phyloP scores from a whole-genome alignment of 2,797 vertebrate species.

The Amniataba percoides region DNA sequence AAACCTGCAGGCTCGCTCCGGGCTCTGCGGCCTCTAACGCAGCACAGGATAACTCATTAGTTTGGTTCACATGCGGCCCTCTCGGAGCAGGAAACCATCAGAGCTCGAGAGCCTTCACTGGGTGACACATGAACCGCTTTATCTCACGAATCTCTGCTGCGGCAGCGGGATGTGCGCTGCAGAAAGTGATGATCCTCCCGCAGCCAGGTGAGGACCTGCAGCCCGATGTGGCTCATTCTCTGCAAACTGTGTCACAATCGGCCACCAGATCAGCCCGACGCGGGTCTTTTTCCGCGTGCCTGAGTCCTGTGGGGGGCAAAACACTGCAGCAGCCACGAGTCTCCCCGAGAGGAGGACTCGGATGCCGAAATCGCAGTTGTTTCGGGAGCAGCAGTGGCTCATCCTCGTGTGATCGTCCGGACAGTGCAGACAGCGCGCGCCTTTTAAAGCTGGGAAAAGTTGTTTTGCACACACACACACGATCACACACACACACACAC shows the following conservation, averaged over 20 bases:
- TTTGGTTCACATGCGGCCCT: constrained; percentile 30
- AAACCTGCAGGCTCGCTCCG: constrained; percentile 65
- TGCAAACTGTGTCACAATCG: constrained; percentile 28
- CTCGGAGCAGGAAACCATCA: too few species aligned
- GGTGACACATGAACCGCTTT: constrained; percentile 70
- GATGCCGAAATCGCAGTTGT: not conserved
- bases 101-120: too few species aligned
- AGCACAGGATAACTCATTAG: constrained; percentile 52
- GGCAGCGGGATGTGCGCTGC: constrained; percentile 36
- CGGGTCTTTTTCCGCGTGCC: constrained; percentile 62
- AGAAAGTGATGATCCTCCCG: constrained; percentile 47
- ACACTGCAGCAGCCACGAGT: constrained; percentile 69
- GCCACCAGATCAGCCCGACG: constrained; percentile 20
- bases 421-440: too few species aligned
- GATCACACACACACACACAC: too few species aligned
- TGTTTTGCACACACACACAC: too few species aligned
- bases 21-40: constrained; percentile 45
- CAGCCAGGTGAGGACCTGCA: constrained; percentile 14
- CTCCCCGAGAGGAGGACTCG: constrained; percentile 19
- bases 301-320: constrained; percentile 45
- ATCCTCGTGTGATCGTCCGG: too few species aligned
- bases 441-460: not conserved
- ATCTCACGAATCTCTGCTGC: constrained; percentile 44
- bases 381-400: constrained; percentile 10
- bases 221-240: constrained; percentile 38